Evolutionary conservation across 2,113 vertebrate species (phyloP), one percentile per base, ranked within the genome.

Genomic region (Oceanites oceanicus): DNA sequence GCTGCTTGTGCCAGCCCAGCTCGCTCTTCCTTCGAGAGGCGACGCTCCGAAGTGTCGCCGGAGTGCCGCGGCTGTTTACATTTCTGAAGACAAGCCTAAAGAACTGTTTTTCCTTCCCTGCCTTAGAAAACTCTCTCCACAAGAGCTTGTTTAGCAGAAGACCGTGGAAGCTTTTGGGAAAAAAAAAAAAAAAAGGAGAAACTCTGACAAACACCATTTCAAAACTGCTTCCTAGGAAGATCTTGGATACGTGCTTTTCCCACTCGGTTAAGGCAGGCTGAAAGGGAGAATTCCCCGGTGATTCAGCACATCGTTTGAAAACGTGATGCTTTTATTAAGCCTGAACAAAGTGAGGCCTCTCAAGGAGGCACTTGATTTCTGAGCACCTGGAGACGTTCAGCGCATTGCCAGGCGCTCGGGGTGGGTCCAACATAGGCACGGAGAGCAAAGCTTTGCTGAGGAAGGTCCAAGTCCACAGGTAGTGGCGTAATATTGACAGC

Each of bases 1-100:
- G 67, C 74, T 90, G 92, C 94, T 81, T 90, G 88, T 81, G 88
- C 63, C 91, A 93, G 61, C 86, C 45, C 62, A 55, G 58, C 79
- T 79, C n/a, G 3, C 80, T 63, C 80, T 47, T 22, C 53, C 62
- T 58, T 65, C 4, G 3, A 84, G 80, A 83, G n/a, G 63, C 32
- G 18, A 80, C 20, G 61, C 66, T 87, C 75, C 75, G 6, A 66
- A 78, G 77, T 10, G 13, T 67, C 2, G 26, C 66, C 10, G 32
- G 29, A 56, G 55, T 15, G 16, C 86, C 4, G 9, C 1, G 7
- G 38, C 74, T 49, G 42, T 80, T 88, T 50, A 55, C 47, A 12
- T 62, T 91, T 44, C 85, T 77, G 70, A 55, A 73, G 67, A 52
- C 11, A n/a, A 58, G 42, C 40, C 67, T 36, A 15, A 88, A 87